phyloP scores from a whole-genome alignment of 2,888 invertebrate genomes.

The Orthosia gracilis region DNA sequence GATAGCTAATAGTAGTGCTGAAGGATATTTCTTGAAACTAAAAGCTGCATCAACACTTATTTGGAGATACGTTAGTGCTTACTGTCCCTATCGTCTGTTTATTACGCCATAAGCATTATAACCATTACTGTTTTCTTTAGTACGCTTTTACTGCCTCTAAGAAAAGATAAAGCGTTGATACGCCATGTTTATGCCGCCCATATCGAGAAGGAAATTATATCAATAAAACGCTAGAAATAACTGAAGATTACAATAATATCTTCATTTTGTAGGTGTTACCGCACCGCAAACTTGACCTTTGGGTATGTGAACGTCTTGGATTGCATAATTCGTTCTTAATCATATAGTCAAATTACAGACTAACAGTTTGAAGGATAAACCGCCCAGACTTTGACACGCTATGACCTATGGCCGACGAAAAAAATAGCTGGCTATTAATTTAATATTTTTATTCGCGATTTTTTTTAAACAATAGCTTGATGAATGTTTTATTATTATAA shows the following conservation, averaged over 20 bases:
- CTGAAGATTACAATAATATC: constrained; percentile 48
- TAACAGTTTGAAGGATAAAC: constrained; percentile 62
- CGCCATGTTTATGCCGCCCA: constrained; percentile 50
- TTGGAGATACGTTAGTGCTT: constrained; percentile 40
- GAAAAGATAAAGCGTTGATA: constrained; percentile 54
- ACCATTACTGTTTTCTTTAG: constrained; percentile 58
- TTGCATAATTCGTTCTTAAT: constrained; percentile 62
- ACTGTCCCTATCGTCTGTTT: constrained; percentile 52
- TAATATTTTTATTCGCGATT: constrained; percentile 63
- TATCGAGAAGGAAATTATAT: constrained; percentile 49
- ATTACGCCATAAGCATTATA: constrained; percentile 56
- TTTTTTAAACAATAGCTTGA: constrained; percentile 64
- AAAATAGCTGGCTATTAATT: constrained; percentile 66
- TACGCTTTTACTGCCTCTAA: constrained; percentile 52
- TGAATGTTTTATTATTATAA: constrained; percentile 62
- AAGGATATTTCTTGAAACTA: constrained; percentile 48
- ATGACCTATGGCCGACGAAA: constrained; percentile 63
- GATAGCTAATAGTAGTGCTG: constrained; percentile 2
- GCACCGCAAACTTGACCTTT: constrained; percentile 60
- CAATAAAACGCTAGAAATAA: constrained; percentile 55
- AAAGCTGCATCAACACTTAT: constrained; percentile 39
- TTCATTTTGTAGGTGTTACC: constrained; percentile 47
- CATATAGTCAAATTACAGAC: constrained; percentile 55
- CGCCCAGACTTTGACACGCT: constrained; percentile 59
- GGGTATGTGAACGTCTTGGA: constrained; percentile 35